These are phyloP conservation scores for Folsomia candida DNA, from an alignment of 2,888 invertebrate species.

Conservation along the genomic window DNA sequence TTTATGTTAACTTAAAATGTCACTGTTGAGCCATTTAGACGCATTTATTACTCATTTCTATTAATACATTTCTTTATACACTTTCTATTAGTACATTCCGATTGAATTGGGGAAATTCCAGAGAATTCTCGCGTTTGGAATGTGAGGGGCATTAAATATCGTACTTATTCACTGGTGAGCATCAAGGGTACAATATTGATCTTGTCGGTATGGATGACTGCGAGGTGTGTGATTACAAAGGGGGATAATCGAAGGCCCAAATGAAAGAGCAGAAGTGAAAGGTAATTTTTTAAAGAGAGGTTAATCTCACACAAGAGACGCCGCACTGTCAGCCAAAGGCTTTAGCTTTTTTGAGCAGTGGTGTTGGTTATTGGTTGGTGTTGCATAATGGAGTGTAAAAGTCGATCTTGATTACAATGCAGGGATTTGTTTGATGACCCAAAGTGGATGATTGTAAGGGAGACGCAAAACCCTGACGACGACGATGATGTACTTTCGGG, in stretches of 20 bases:
- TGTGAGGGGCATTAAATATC: too few species aligned
- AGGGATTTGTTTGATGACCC: constrained; percentile 20
- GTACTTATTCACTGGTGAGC: too few species aligned
- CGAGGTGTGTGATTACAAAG: constrained; percentile 8
- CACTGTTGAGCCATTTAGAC: too few species aligned
- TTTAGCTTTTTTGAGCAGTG: neutral
- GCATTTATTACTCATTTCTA: too few species aligned
- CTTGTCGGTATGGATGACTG: neutral
- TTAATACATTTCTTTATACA: too few species aligned
- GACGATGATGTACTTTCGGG: constrained; percentile 3
- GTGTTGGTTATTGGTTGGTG: neutral
- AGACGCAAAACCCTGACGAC: neutral
- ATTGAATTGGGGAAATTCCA: too few species aligned
- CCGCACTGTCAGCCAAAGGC: constrained; percentile 11
- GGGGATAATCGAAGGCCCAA: constrained; percentile 12
- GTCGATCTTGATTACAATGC: neutral
- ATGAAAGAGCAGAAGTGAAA: constrained; percentile 18
- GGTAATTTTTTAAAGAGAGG: constrained; percentile 12
- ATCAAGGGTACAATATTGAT: constrained; percentile 8
- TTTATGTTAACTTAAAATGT: too few species aligned
- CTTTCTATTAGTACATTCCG: too few species aligned
- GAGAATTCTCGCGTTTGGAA: too few species aligned
- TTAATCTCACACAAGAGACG: constrained; percentile 17
- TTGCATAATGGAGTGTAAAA: constrained; percentile 1
- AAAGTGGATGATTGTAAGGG: constrained; percentile 44